Evolutionary conservation across 1,140 invertebrate species (phyloP).

Genomic region (Pachyrhynchus sulphureomaculatus): DNA sequence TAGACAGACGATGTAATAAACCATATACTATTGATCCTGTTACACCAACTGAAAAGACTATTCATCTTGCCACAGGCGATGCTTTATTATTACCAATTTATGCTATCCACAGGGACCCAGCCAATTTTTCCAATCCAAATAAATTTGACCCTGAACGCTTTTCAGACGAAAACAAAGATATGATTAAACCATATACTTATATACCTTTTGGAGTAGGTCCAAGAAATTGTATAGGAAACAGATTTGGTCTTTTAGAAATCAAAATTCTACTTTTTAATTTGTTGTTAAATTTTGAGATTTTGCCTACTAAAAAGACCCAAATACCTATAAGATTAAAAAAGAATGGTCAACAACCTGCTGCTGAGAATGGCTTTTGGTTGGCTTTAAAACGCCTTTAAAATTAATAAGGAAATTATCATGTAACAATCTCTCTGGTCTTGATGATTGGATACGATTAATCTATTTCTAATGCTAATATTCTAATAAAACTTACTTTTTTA

Average conservation of each 20-base stretch:
- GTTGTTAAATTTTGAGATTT: slow-evolving; percentile 43
- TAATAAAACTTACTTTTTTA: too few relatives aligned
- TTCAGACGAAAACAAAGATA: slow-evolving; percentile 36
- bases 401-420: too few relatives aligned
- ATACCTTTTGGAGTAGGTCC: too few relatives aligned
- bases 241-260: slow-evolving; percentile 44
- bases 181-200: slow-evolving; percentile 52
- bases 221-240: slow-evolving; percentile 41
- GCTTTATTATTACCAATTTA: slow-evolving; percentile 22
- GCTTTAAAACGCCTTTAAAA: too few relatives aligned
- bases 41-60: neutral
- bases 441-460: too few relatives aligned
- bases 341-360: too few relatives aligned
- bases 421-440: too few relatives aligned
- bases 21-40: slow-evolving; percentile 50
- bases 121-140: slow-evolving; percentile 36
- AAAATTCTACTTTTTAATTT: slow-evolving; percentile 46
- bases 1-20: slow-evolving; percentile 58
- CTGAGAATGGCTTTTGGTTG: too few relatives aligned
- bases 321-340: slow-evolving; percentile 40
- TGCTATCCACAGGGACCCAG: slow-evolving; percentile 34
- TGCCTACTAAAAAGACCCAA: slow-evolving; percentile 38
- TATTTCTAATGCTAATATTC: too few relatives aligned
- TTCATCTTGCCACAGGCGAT: neutral
- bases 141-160: slow-evolving; percentile 40